These are phyloP conservation scores for Platygyra sinensis DNA, from an alignment of 64 coral and sea anemone species.

Conservation along the genomic window DNA sequence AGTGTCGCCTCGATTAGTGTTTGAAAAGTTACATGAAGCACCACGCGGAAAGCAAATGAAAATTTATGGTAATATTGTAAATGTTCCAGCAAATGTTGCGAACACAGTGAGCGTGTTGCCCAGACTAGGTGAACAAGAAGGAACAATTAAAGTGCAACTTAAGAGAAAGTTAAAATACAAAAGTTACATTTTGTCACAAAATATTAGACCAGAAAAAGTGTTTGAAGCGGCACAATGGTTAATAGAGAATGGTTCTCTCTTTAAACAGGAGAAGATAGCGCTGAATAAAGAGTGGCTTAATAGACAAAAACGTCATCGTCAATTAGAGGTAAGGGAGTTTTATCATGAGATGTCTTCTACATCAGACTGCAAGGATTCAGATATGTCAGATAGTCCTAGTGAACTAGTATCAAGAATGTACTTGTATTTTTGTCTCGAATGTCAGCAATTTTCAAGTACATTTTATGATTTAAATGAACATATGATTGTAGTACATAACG, in stretches of 20 bases:
- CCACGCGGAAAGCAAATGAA: constrained; percentile 24
- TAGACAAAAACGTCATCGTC: neutral
- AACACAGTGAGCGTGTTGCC: constrained; percentile 16
- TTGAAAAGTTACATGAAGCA: constrained; percentile 41
- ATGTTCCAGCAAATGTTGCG: constrained; percentile 27
- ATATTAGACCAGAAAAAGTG: constrained; percentile 13
- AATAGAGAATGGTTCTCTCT: neutral
- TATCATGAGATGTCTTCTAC: neutral
- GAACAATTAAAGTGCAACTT: constrained; percentile 12
- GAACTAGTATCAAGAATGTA: neutral
- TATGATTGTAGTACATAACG: neutral
- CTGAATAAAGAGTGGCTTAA: neutral
- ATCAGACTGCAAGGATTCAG: neutral
- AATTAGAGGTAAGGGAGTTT: neutral
- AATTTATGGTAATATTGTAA: constrained; percentile 35
- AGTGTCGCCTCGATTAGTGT: too few relatives aligned
- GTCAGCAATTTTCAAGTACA: neutral
- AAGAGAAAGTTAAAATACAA: constrained; percentile 41
- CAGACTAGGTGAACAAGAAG: neutral
- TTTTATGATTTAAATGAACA: neutral
- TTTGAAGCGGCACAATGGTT: constrained; percentile 1
- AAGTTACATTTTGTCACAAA: constrained; percentile 7
- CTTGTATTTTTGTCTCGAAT: constrained; percentile 21
- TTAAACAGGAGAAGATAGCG: constrained; percentile 7
- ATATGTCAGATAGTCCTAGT: neutral